phyloP scores from a whole-genome alignment of 2,797 vertebrate species.

The Sebastes steindachneri region DNA sequence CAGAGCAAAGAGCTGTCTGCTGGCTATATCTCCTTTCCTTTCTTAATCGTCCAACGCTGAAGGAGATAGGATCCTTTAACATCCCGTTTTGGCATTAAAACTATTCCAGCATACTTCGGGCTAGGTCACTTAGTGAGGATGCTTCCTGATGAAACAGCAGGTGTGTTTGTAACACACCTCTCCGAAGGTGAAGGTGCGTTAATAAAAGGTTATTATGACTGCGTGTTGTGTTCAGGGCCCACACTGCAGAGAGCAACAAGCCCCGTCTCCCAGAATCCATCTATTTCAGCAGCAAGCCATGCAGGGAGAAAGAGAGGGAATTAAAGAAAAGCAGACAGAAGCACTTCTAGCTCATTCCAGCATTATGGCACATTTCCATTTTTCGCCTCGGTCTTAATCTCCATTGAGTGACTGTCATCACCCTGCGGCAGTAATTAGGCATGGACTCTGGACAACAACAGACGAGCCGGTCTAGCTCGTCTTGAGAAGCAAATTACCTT shows the following conservation, averaged over 20 bases:
- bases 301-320: constrained; percentile 60
- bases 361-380: constrained; percentile 84
- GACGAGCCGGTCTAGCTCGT: constrained; percentile 79
- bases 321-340: constrained; percentile 81
- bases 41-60: background rate
- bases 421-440: constrained; percentile 85
- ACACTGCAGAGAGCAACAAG: background rate
- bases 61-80: background rate
- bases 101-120: background rate
- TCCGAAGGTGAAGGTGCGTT: background rate
- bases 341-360: constrained; percentile 80
- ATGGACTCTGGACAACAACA: constrained; percentile 85
- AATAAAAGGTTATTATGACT: background rate
- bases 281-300: constrained; percentile 66
- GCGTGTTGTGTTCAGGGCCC: background rate
- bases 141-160: background rate
- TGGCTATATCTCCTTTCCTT: background rate
- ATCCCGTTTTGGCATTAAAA: background rate
- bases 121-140: no score
- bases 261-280: constrained; percentile 41
- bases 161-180: background rate
- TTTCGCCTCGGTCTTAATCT: constrained; percentile 82
- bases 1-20: no score
- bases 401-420: constrained; percentile 84
- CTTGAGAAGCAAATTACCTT: constrained; percentile 87